A percentile compares a stretch with the other conserved stretches of the same genome.
phyloP scores from a whole-genome alignment of 2,113 vertebrate species.

The Mustela lutreola region DNA sequence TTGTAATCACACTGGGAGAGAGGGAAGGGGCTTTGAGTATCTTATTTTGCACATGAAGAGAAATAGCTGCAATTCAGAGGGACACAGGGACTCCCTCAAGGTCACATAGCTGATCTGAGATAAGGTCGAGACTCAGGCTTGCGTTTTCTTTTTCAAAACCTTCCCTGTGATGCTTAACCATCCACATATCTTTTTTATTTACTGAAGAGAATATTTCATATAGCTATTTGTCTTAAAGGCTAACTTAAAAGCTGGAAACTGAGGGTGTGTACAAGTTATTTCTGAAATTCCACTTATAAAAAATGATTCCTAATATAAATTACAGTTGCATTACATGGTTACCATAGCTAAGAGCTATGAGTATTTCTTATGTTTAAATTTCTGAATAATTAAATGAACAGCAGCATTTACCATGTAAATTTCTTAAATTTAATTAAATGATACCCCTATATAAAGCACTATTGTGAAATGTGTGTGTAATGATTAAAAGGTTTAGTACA shows the following conservation, averaged over 20 bases:
- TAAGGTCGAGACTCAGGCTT: background rate
- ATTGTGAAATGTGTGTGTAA: conserved; percentile 75
- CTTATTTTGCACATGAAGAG: background rate
- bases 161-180: background rate
- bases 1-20: background rate
- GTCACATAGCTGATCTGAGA: background rate
- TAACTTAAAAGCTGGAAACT: conserved; percentile 68
- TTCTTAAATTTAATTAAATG: conserved; percentile 84
- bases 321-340: conserved; percentile 68
- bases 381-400: conserved; percentile 86
- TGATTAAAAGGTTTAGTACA: conserved; percentile 83
- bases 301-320: conserved; percentile 78
- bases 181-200: background rate
- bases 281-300: conserved; percentile 81
- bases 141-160: background rate
- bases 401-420: conserved; percentile 80
- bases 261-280: conserved; percentile 65
- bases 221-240: conserved; percentile 68
- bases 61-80: background rate
- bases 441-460: conserved; percentile 77
- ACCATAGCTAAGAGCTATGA: conserved; percentile 81
- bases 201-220: conserved; percentile 55
- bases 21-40: background rate
- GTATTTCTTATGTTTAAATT: conserved; percentile 82
- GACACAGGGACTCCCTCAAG: background rate